phyloP scores from a whole-genome alignment of 2,113 vertebrate genomes.

The Rhea americana region DNA sequence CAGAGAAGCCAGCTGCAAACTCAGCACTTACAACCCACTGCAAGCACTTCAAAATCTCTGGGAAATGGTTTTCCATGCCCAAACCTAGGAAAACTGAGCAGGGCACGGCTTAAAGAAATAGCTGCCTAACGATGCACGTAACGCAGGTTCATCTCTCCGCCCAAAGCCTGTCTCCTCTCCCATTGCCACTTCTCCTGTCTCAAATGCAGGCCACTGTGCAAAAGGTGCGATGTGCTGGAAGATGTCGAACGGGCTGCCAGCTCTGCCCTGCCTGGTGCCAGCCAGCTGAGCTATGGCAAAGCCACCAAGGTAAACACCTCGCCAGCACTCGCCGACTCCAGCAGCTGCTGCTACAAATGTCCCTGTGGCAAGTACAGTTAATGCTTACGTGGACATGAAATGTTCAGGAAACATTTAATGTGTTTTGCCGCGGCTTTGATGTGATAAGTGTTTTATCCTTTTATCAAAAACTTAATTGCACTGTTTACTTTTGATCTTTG shows the following conservation, averaged over 20 bases:
- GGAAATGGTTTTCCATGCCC: neutral
- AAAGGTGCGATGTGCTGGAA: neutral
- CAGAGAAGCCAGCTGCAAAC: neutral
- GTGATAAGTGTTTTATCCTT: slow-evolving; percentile 62
- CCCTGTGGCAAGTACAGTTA: neutral
- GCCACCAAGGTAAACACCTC: accelerated
- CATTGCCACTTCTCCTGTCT: neutral
- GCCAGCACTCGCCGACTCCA: neutral
- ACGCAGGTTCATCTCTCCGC: accelerated
- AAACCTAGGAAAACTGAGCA: neutral
- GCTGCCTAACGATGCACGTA: neutral
- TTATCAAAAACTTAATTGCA: slow-evolving; percentile 59
- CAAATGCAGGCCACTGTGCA: neutral
- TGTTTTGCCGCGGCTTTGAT: slow-evolving; percentile 38
- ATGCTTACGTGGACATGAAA: neutral
- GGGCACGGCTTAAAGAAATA: neutral
- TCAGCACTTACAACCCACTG: neutral
- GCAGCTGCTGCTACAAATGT: neutral
- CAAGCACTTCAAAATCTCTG: neutral
- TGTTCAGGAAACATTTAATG: slow-evolving; percentile 35
- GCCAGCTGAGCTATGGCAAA: neutral
- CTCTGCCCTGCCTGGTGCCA: neutral
- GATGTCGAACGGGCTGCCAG: neutral
- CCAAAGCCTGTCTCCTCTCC: neutral
- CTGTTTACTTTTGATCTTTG: slow-evolving; percentile 68